A percentile compares a stretch with the other conserved stretches of the same genome.
Conservation (phyloP, 2,797 vertebrate species). For the Masticophis lateralis region DNA sequence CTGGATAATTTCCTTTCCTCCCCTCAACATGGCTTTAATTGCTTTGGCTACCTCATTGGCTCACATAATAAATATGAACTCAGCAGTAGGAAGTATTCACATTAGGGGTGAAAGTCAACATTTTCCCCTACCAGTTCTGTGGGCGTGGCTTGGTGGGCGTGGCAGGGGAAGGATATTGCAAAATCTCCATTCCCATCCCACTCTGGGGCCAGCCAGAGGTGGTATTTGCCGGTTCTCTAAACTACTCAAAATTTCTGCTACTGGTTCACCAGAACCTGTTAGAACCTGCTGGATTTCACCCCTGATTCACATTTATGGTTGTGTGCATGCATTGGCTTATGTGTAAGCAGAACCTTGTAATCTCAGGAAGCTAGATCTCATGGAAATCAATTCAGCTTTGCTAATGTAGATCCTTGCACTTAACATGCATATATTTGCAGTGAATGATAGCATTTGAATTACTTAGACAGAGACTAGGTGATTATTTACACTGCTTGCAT, state of each 20-base stretch:
- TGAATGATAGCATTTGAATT: neutral
- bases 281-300: no score
- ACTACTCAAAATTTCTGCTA: no score
- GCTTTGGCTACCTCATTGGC: neutral
- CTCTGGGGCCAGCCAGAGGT: no score
- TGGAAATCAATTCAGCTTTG: neutral
- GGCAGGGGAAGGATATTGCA: no score
- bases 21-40: neutral
- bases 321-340: neutral
- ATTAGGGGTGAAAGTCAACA: no score
- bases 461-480: neutral
- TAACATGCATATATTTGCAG: neutral
- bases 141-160: no score
- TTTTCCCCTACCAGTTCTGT: no score
- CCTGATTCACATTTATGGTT: neutral
- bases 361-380: neutral
- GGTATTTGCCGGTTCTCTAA: no score
- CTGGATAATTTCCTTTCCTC: neutral
- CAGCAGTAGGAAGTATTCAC: neutral
- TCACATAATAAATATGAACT: neutral
- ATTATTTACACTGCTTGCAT: neutral
- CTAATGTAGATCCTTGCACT: neutral
- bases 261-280: no score
- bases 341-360: neutral
- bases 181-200: no score